phyloP scores from a whole-genome alignment of 2,113 vertebrate genomes.

The Mus pahari region DNA sequence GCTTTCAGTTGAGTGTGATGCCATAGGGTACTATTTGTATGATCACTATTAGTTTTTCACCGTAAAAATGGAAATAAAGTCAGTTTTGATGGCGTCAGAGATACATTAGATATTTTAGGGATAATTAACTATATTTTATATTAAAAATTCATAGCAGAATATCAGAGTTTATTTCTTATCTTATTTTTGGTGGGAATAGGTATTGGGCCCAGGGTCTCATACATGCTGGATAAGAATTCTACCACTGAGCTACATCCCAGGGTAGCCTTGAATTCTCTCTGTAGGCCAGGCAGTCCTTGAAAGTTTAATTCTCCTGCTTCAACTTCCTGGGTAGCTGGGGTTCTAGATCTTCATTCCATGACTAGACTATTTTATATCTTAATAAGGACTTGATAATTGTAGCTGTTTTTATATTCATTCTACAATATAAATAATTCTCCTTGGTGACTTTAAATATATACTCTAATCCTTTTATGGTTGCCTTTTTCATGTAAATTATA shows the following conservation, averaged over 20 bases:
- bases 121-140: not conserved
- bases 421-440: conserved; percentile 1
- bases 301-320: not conserved
- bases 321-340: not conserved
- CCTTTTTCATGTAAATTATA: not conserved
- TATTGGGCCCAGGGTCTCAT: not conserved
- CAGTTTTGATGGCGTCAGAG: not conserved
- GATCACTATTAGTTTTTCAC: not conserved
- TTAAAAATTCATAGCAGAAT: not conserved
- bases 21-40: not conserved
- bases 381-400: not conserved
- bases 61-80: conserved; percentile 25
- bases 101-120: not conserved
- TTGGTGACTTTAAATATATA: not conserved
- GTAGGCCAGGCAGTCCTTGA: not conserved
- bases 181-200: not conserved
- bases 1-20: not conserved
- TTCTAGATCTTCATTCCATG: not conserved
- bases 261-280: not conserved
- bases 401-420: not conserved
- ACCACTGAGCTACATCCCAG: not conserved
- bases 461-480: not conserved
- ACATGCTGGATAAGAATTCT: not conserved
- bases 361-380: not conserved
- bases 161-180: not conserved